phyloP scores from a whole-genome alignment of 2,888 invertebrate genomes.

The Sphaerophoria rueppellii region DNA sequence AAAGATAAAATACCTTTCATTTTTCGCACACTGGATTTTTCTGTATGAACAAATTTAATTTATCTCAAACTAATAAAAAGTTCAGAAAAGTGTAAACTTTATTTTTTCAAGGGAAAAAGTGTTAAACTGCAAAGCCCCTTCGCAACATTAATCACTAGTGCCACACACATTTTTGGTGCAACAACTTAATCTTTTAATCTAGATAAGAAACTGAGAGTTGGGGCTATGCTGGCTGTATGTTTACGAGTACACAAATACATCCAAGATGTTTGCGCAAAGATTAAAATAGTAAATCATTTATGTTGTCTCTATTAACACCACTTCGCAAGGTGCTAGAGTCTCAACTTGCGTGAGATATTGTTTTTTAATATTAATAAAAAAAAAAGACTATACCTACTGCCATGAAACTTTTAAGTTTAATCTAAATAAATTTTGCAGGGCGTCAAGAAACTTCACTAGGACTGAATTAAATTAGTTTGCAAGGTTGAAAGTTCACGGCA shows the following conservation, averaged over 20 bases:
- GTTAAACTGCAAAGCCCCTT: constrained; percentile 50
- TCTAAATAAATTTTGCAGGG: constrained; percentile 71
- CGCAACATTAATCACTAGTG: constrained; percentile 68
- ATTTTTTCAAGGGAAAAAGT: too few species aligned
- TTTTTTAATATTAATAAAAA: background rate
- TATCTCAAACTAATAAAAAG: too few species aligned
- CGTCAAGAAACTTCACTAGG: constrained; percentile 47
- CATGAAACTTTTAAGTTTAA: constrained; percentile 66
- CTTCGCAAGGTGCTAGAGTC: constrained; percentile 28
- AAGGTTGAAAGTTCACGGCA: too few species aligned
- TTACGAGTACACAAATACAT: constrained; percentile 11
- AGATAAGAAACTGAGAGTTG: constrained; percentile 71
- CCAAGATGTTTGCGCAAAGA: constrained; percentile 65
- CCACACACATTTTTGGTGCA: constrained; percentile 67
- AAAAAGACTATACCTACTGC: constrained; percentile 10
- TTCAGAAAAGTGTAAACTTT: too few species aligned
- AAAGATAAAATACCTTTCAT: too few species aligned
- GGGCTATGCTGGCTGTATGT: constrained; percentile 38
- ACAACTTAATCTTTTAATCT: constrained; percentile 71
- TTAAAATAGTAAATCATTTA: constrained; percentile 72
- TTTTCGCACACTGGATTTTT: too few species aligned
- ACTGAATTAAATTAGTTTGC: too few species aligned
- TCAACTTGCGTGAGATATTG: constrained; percentile 39
- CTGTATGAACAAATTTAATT: too few species aligned
- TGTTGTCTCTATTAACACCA: constrained; percentile 67